Conservation (phyloP, 2,113 vertebrate species). For the Urocitellus parryii region DNA sequence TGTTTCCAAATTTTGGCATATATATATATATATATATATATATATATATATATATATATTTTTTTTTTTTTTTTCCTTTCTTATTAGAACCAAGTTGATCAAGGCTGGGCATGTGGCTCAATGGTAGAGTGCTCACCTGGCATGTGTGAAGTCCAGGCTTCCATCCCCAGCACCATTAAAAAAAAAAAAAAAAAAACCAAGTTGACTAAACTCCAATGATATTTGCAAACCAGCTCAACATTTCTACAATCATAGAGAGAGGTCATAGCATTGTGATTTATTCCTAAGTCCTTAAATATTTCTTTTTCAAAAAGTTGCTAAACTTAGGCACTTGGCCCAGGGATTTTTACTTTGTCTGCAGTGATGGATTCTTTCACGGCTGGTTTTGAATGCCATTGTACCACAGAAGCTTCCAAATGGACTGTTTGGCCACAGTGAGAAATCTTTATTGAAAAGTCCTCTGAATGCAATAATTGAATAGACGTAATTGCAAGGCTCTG, state of each 20-base stretch:
- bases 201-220: rapidly evolving
- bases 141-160: neutral
- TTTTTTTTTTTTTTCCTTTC: neutral
- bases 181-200: too few species aligned
- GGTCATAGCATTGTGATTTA: rapidly evolving
- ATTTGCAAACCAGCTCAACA: neutral
- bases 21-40: too few species aligned
- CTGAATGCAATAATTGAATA: constrained; percentile 64
- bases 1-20: neutral
- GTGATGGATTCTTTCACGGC: neutral
- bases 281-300: neutral
- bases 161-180: neutral
- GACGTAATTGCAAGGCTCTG: constrained; percentile 60
- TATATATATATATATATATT: too few species aligned
- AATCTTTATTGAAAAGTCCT: constrained; percentile 53
- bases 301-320: neutral
- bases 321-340: neutral
- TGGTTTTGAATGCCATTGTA: neutral
- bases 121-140: neutral
- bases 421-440: constrained; percentile 60
- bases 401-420: constrained; percentile 41
- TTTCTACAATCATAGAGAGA: neutral
- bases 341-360: neutral
- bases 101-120: neutral
- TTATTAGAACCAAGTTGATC: neutral